Conservation (phyloP, 2,797 vertebrate species). For the Leuciscus waleckii region DNA sequence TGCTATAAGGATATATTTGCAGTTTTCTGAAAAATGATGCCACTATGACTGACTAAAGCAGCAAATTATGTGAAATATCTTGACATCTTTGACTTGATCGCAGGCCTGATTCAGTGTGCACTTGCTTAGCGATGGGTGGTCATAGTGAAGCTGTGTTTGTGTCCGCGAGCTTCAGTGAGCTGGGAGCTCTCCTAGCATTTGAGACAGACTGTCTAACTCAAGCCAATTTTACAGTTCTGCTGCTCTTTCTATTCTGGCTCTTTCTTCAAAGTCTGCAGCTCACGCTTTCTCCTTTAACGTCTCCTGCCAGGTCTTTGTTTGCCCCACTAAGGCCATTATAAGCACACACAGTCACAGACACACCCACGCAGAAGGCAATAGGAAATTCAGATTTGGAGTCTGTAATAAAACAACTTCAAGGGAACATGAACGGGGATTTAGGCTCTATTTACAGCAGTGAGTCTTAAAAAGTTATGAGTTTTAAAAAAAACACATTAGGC, state of each 20-base stretch:
- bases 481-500: constrained; percentile 48
- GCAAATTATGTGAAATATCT: not conserved
- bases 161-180: constrained; percentile 26
- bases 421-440: constrained; percentile 12
- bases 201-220: not conserved
- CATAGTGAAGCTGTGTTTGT: constrained; percentile 13
- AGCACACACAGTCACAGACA: constrained; percentile 16
- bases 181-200: constrained; percentile 15
- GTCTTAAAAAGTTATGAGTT: constrained; percentile 27
- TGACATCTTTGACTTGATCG: not conserved
- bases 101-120: not conserved
- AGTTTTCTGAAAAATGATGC: not conserved
- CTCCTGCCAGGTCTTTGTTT: constrained; percentile 40
- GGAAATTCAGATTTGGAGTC: constrained; percentile 2
- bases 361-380: constrained; percentile 11
- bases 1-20: not conserved
- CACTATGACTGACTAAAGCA: not conserved
- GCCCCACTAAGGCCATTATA: constrained; percentile 40
- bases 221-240: constrained; percentile 34
- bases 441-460: constrained; percentile 22
- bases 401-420: constrained; percentile 28
- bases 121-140: not conserved
- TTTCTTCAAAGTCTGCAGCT: constrained; percentile 35
- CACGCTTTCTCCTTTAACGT: constrained; percentile 49
- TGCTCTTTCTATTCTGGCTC: constrained; percentile 42